These are phyloP conservation scores for Phyllotreta cruciferae DNA, from an alignment of 2,888 invertebrate species.

Conservation along the genomic window DNA sequence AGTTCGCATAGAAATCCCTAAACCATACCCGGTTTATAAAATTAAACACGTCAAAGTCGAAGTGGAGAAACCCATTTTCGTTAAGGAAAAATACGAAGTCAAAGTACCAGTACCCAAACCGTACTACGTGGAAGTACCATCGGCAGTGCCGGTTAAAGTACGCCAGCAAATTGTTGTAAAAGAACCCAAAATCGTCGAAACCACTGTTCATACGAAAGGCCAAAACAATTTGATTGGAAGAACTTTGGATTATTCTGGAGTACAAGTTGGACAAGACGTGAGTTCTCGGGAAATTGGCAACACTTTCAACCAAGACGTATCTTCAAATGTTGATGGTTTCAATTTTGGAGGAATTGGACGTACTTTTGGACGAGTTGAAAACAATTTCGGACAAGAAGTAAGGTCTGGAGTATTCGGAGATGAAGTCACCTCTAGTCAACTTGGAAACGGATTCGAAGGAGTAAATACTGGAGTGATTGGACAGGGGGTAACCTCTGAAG, in stretches of 20 bases:
- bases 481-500: no score
- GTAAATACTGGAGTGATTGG: no score
- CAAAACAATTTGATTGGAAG: not conserved
- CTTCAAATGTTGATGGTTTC: no score
- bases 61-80: constrained; percentile 48
- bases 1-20: constrained; percentile 48
- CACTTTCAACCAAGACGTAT: no score
- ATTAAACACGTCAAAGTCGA: constrained; percentile 44
- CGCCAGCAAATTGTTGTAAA: constrained; percentile 43
- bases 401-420: no score
- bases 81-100: constrained; percentile 47
- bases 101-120: constrained; percentile 46
- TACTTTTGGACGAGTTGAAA: no score
- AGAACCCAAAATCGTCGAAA: constrained; percentile 28
- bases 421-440: no score
- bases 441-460: no score
- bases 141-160: constrained; percentile 46
- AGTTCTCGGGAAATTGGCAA: not conserved
- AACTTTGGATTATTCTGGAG: no score
- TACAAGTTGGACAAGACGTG: not conserved
- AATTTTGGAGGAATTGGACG: no score
- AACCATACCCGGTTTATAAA: constrained; percentile 51
- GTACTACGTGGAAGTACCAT: constrained; percentile 45
- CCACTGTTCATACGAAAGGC: not conserved
- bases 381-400: no score